A percentile compares a stretch with the other conserved stretches of the same genome.
phyloP scores from a whole-genome alignment of 2,888 invertebrate genomes.

The Tricholauxania praeusta region DNA sequence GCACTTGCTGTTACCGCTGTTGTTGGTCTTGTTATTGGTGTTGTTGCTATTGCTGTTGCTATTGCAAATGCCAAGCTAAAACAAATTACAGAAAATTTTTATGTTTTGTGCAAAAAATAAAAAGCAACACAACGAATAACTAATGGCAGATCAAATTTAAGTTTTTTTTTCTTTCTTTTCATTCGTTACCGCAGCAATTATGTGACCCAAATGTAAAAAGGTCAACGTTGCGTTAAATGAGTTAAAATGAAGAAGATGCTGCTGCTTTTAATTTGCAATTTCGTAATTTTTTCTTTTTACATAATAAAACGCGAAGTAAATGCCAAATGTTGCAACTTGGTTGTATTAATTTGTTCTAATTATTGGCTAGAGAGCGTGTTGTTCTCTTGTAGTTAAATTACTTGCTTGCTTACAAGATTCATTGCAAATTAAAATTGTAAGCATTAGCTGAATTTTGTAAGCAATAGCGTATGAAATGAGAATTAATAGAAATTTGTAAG shows the following conservation, averaged over 20 bases:
- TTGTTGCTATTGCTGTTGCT: constrained; percentile 14
- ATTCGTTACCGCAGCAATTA: not conserved
- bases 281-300: too few relatives aligned
- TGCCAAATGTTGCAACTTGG: too few relatives aligned
- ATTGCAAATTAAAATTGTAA: not conserved
- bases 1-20: constrained; percentile 9
- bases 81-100: constrained; percentile 31
- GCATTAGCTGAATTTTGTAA: constrained; percentile 1
- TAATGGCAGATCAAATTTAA: constrained; percentile 25
- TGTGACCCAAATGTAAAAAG: constrained; percentile 20
- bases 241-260: constrained; percentile 1
- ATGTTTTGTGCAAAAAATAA: not conserved
- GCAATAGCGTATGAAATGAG: not conserved
- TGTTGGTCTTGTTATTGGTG: not conserved
- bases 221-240: constrained; percentile 14
- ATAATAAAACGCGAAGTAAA: too few relatives aligned
- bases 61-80: constrained; percentile 34
- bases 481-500: too few relatives aligned
- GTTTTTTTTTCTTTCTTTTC: constrained; percentile 2
- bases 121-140: not conserved
- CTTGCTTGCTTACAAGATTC: too few relatives aligned
- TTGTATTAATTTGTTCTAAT: too few relatives aligned
- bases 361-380: too few relatives aligned
- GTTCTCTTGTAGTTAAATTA: too few relatives aligned
- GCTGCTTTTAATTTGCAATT: not conserved